These are phyloP conservation scores for Turnix velox DNA, from an alignment of 2,113 vertebrate genomes.

Conservation along the genomic window DNA sequence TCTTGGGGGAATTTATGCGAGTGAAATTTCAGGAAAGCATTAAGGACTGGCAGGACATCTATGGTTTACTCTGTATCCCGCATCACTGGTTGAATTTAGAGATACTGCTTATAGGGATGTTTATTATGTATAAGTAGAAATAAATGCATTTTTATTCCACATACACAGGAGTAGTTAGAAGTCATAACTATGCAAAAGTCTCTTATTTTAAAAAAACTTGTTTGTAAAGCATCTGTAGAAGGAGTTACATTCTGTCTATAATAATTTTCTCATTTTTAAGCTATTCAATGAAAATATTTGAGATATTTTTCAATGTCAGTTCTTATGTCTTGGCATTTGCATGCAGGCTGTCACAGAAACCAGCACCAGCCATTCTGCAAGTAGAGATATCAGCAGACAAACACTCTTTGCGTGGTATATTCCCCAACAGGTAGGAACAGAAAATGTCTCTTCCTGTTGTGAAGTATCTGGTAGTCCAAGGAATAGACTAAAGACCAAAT, in stretches of 20 bases:
- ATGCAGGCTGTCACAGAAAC: neutral
- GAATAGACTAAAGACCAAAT: neutral
- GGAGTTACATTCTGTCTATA: neutral
- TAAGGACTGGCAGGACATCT: neutral
- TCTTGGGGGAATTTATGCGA: neutral
- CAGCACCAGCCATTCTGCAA: neutral
- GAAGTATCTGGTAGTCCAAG: neutral
- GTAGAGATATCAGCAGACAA: neutral
- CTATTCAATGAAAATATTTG: neutral
- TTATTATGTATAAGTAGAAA: neutral
- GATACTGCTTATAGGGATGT: neutral
- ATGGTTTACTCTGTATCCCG: neutral
- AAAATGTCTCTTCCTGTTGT: neutral
- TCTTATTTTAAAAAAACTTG: neutral
- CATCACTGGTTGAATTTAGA: neutral
- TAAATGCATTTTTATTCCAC: neutral
- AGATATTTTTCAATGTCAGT: neutral
- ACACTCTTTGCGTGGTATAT: neutral
- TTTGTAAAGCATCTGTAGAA: neutral
- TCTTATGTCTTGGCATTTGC: neutral
- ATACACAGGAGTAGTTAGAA: neutral
- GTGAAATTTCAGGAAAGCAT: neutral
- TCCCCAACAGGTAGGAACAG: neutral
- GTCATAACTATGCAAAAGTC: neutral
- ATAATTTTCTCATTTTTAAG: neutral